Evolutionary conservation across 2,113 vertebrate genomes (phyloP), one percentile per base, ranked within the genome.

Genomic region (Genyomyrus donnyi): DNA sequence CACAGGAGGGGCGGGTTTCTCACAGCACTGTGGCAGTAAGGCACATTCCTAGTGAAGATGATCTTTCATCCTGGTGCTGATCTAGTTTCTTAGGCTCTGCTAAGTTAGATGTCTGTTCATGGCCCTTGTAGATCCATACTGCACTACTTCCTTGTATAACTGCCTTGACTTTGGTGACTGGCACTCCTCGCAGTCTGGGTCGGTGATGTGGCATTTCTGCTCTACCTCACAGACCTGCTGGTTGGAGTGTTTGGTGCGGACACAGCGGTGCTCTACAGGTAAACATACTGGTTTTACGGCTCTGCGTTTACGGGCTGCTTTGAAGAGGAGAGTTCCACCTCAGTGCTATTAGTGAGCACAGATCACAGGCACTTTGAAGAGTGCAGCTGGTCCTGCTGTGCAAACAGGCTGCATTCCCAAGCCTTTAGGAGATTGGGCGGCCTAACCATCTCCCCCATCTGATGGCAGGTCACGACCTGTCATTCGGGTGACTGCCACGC

Each of bases 181-280:
- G 10, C 9, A 10, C 3, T 27, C 10, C 27, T 70, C 27, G 1
- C n/a, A 85, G 46, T n/a, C 8, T 9, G 7, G 19, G 46, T 83
- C 8, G n/a, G 49, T 83, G 21, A 27, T 11, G 35, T 70, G 13
- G 21, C 46, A 49, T 66, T 66, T 85, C 90, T 48, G 89, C 5
- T 45, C 90, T 87, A 92, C 15, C 89, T 93, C 88, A 77, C 88
- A 97, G 97, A 97, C 89, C 93, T 97, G 92, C 94, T 97, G 91
- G 96, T 97, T 77, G 97, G 97, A 91, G 97, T 96, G 66, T 97
- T 97, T 90, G 97, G 97, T 88, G 97, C 95, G 11, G 97, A 97
- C 90, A 96, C 94, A 92, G 97, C 96, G 90, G 92, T 96, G 21
- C 91, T 97, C 83, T 97, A 97, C 91, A 96, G 97, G 96, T 97